Evolutionary conservation across 2,888 invertebrate genomes (phyloP).

Genomic region (Artemia sp.): DNA sequence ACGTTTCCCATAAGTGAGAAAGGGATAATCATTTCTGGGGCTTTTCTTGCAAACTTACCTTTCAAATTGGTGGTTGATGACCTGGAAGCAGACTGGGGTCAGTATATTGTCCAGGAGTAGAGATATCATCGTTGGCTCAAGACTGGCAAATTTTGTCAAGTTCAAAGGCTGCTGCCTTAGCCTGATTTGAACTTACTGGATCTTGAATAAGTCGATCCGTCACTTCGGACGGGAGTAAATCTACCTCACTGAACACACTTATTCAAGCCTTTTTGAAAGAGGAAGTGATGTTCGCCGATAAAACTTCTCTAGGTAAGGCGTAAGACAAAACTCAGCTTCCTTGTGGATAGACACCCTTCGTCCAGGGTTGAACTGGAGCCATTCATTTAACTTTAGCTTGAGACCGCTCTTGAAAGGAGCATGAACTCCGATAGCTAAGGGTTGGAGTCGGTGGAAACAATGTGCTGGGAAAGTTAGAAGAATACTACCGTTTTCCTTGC

Average conservation of each 20-base stretch:
- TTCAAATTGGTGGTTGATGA: too few relatives aligned
- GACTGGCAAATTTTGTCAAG: too few relatives aligned
- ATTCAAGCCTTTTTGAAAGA: constrained; percentile 2
- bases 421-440: constrained; percentile 14
- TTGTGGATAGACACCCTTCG: neutral
- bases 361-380: constrained; percentile 1
- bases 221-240: neutral
- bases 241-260: neutral
- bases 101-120: too few relatives aligned
- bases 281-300: neutral
- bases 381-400: neutral
- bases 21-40: too few relatives aligned
- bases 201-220: neutral
- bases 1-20: too few relatives aligned
- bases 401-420: neutral
- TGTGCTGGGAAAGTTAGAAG: constrained; percentile 16
- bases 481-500: constrained; percentile 12
- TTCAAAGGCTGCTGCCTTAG: too few relatives aligned
- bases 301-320: neutral
- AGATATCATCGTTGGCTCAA: too few relatives aligned
- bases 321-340: neutral
- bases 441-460: constrained; percentile 17
- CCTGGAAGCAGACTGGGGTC: too few relatives aligned
- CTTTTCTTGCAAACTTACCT: too few relatives aligned
- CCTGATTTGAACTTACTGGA: too few relatives aligned